A percentile compares a stretch with the other conserved stretches of the same genome.
Conservation (phyloP, 1,140 invertebrate species). For the Drosophila suzukii region DNA sequence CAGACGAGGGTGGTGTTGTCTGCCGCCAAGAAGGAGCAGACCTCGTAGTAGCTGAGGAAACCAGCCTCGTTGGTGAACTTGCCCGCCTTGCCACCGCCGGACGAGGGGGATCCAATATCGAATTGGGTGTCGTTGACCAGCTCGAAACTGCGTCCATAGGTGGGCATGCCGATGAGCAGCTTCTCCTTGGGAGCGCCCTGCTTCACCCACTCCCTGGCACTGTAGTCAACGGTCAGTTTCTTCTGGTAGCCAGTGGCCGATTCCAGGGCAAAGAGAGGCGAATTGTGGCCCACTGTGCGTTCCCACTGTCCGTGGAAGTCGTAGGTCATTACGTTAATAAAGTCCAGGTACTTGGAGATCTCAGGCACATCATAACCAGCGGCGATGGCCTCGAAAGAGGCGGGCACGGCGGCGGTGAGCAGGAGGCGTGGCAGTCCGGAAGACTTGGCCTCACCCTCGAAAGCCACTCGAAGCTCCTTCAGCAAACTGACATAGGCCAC, state of each 20-base stretch:
- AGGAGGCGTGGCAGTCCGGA: slow-evolving; percentile 92
- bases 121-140: slow-evolving; percentile 94
- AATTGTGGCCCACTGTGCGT: slow-evolving; percentile 95
- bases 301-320: slow-evolving; percentile 98
- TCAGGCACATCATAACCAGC: slow-evolving; percentile 97
- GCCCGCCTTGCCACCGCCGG: slow-evolving; percentile 92
- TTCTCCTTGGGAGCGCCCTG: slow-evolving; percentile 98
- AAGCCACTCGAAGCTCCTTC: slow-evolving; percentile 92
- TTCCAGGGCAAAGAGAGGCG: slow-evolving; percentile 94
- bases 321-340: slow-evolving; percentile 97
- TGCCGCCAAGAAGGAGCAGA: slow-evolving; percentile 95
- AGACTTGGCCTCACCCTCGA: slow-evolving; percentile 94
- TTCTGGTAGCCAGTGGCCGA: slow-evolving; percentile 95
- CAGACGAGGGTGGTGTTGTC: slow-evolving; percentile 97
- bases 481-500: slow-evolving; percentile 92
- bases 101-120: slow-evolving; percentile 96
- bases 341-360: slow-evolving; percentile 96
- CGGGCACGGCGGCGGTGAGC: slow-evolving; percentile 95
- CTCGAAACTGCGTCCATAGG: slow-evolving; percentile 97
- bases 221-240: slow-evolving; percentile 95
- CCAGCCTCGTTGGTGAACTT: slow-evolving; percentile 95
- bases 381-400: slow-evolving; percentile 95
- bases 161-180: slow-evolving; percentile 97
- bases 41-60: slow-evolving; percentile 97
- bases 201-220: slow-evolving; percentile 96